phyloP scores from a whole-genome alignment of 2,797 vertebrate genomes.

The Sebastes reedi region DNA sequence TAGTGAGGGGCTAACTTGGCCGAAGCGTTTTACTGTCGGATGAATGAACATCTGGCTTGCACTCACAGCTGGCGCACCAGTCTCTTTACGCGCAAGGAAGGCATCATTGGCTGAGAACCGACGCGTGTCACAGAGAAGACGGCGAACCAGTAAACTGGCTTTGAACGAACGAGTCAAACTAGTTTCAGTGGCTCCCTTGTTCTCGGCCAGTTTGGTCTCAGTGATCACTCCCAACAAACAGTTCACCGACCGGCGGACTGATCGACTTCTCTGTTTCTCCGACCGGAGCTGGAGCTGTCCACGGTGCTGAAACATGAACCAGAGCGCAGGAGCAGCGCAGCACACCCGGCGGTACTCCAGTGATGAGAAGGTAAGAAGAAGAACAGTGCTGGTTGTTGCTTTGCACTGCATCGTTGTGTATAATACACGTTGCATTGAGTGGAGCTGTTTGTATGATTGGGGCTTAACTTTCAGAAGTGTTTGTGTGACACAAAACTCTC shows the following conservation, averaged over 20 bases:
- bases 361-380: slow-evolving; percentile 65
- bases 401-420: neutral
- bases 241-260: neutral
- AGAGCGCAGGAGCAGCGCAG: slow-evolving; percentile 88
- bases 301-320: slow-evolving; percentile 87
- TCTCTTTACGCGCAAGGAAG: slow-evolving; percentile 37
- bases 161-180: neutral
- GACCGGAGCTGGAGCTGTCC: slow-evolving; percentile 72
- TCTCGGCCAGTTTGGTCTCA: neutral
- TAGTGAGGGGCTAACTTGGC: slow-evolving; percentile 8
- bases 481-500: neutral
- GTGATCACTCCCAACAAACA: neutral
- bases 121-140: slow-evolving; percentile 40
- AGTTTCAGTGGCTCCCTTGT: neutral
- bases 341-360: slow-evolving; percentile 68
- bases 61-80: slow-evolving; percentile 52
- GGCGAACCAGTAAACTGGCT: slow-evolving; percentile 30
- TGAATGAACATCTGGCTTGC: slow-evolving; percentile 20
- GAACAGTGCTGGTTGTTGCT: neutral
- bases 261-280: neutral
- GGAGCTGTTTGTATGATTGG: neutral
- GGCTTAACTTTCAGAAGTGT: neutral
- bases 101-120: slow-evolving; percentile 57
- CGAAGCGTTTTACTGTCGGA: neutral
- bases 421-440: no score